Conservation (phyloP, 1,140 invertebrate species). For the Pseudomyrmex sp. region DNA sequence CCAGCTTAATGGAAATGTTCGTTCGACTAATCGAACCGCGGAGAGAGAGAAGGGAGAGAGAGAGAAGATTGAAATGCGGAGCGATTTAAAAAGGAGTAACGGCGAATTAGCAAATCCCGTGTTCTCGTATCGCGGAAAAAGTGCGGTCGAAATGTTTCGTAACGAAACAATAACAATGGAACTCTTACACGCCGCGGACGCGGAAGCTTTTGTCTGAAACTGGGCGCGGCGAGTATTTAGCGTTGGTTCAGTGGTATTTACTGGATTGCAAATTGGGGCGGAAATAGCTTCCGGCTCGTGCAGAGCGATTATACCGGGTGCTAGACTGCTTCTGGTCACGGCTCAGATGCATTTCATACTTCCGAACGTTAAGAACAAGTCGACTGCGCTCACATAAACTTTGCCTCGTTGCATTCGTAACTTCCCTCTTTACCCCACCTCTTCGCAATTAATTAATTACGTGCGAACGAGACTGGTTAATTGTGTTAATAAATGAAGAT, state of each 20-base stretch:
- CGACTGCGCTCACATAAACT: constrained; percentile 88
- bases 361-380: constrained; percentile 88
- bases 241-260: constrained; percentile 89
- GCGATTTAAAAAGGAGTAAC: background rate
- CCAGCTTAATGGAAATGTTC: too few relatives aligned
- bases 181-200: constrained; percentile 81
- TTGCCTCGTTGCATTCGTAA: constrained; percentile 94
- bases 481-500: background rate
- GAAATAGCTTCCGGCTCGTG: constrained; percentile 85
- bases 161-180: constrained; percentile 42
- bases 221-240: constrained; percentile 92
- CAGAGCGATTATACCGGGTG: constrained; percentile 86
- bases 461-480: constrained; percentile 80
- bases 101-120: background rate
- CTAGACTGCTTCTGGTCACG: constrained; percentile 87
- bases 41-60: too few relatives aligned
- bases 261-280: constrained; percentile 88
- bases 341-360: constrained; percentile 90
- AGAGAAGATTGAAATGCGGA: background rate
- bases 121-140: constrained; percentile 29
- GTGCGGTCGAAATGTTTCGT: background rate
- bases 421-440: constrained; percentile 65
- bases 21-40: too few relatives aligned
- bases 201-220: constrained; percentile 92
- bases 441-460: constrained; percentile 90